Evolutionary conservation across 2,113 vertebrate genomes (phyloP).

Genomic region (Microcebus griseorufus): DNA sequence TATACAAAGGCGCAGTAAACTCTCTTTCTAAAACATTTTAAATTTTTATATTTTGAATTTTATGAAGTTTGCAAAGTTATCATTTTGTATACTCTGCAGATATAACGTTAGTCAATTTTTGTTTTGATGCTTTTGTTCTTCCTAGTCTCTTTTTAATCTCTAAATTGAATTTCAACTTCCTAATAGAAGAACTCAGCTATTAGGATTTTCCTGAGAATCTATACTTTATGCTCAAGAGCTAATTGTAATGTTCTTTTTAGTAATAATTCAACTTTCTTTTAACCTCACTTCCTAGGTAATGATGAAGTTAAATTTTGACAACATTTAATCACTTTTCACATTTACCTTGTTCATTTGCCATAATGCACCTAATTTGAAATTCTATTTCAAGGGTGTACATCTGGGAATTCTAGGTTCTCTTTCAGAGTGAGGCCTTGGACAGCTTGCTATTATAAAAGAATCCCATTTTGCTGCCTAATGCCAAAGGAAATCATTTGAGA

Average conservation of each 20-base stretch:
- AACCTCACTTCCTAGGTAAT: background rate
- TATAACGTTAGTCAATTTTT: background rate
- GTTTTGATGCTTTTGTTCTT: background rate
- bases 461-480: constrained; percentile 30
- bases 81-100: background rate
- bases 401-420: constrained; percentile 13
- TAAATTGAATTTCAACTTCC: constrained; percentile 17
- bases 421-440: constrained; percentile 9
- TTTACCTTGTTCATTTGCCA: constrained; percentile 10
- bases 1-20: background rate
- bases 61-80: constrained; percentile 26
- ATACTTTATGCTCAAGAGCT: background rate
- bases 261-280: constrained; percentile 16
- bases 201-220: background rate
- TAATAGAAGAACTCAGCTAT: constrained; percentile 1
- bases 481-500: background rate
- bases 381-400: background rate
- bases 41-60: constrained; percentile 22
- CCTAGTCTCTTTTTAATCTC: background rate
- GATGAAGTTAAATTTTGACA: constrained; percentile 22
- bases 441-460: constrained; percentile 1
- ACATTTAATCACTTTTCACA: background rate
- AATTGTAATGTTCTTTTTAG: background rate
- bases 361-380: constrained; percentile 28
- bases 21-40: background rate